Evolutionary conservation across 1,140 invertebrate genomes (phyloP).

Genomic region (Campoletis sonorensis): DNA sequence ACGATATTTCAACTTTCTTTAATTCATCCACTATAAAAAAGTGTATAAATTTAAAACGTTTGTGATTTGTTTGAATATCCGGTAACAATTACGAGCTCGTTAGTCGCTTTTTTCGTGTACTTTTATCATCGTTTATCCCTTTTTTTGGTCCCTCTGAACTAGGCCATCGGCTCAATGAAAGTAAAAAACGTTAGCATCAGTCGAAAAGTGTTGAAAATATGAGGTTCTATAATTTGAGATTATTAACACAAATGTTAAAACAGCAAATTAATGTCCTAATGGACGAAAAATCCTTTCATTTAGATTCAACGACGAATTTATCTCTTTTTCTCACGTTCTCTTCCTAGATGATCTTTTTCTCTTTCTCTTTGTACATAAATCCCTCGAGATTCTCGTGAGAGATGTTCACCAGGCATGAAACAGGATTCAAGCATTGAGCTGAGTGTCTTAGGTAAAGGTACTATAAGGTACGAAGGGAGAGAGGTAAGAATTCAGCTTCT

Average conservation of each 20-base stretch:
- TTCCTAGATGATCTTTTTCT: neutral
- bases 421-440: constrained; percentile 11
- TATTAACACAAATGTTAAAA: neutral
- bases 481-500: constrained; percentile 30
- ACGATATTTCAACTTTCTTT: too few species aligned
- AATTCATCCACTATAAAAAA: too few species aligned
- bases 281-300: neutral
- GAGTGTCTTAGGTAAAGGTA: constrained; percentile 35
- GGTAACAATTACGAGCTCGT: too few species aligned
- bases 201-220: too few species aligned
- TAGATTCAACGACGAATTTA: neutral
- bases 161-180: too few species aligned
- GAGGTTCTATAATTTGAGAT: too few species aligned
- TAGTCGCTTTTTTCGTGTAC: too few species aligned
- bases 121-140: too few species aligned
- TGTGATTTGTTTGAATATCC: too few species aligned
- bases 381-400: constrained; percentile 3
- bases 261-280: neutral
- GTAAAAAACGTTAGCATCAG: too few species aligned
- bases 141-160: too few species aligned
- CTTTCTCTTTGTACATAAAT: neutral
- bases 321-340: neutral
- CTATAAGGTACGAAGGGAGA: constrained; percentile 17
- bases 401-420: constrained; percentile 16
- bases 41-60: too few species aligned